Percentiles rank a stretch among this genome's conserved stretches.
phyloP scores from a whole-genome alignment of 2,113 vertebrate species.

The Elachura formosa region DNA sequence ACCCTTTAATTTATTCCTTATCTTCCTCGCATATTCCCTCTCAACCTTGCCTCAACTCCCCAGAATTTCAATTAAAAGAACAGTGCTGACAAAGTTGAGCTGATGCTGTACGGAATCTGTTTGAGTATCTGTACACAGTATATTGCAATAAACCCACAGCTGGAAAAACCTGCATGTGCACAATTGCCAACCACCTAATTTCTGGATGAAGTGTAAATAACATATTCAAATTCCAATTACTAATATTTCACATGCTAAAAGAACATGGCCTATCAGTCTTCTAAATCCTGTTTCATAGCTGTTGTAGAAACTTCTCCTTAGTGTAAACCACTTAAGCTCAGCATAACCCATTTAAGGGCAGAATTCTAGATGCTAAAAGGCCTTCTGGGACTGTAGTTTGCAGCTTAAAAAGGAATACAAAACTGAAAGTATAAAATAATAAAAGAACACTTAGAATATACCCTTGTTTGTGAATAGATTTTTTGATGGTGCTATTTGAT shows the following conservation, averaged over 20 bases:
- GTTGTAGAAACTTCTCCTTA: neutral
- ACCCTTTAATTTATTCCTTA: neutral
- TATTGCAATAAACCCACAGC: neutral
- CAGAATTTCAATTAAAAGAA: neutral
- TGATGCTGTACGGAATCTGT: neutral
- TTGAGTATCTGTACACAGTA: neutral
- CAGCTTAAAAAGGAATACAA: neutral
- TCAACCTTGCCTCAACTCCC: neutral
- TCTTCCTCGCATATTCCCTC: neutral
- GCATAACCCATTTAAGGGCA: neutral
- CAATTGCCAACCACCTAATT: neutral
- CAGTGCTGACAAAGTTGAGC: neutral
- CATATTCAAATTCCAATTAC: neutral
- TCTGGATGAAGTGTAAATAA: neutral
- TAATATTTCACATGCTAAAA: neutral
- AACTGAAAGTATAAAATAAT: neutral
- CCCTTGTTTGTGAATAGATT: neutral
- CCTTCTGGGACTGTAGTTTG: neutral
- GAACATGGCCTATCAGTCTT: neutral
- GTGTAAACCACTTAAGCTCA: neutral
- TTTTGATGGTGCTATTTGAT: neutral
- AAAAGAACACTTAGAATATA: neutral
- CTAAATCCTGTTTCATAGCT: neutral
- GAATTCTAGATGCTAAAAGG: neutral
- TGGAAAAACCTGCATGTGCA: neutral